A percentile compares a stretch with the other conserved stretches of the same genome.
phyloP scores from a whole-genome alignment of 1,140 invertebrate species.

The Microplitis mediator region DNA sequence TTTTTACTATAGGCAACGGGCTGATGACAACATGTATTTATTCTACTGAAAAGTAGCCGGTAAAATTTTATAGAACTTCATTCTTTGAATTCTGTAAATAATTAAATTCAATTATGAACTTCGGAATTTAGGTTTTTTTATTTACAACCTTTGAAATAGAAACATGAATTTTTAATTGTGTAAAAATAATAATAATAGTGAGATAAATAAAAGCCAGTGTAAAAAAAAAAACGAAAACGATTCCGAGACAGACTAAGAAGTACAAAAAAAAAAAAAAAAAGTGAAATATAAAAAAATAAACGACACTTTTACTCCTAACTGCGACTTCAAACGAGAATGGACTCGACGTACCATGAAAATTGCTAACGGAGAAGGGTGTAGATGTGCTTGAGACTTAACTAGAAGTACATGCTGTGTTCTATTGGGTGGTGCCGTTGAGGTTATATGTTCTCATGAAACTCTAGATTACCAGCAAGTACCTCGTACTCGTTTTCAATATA shows the following conservation, averaged over 20 bases:
- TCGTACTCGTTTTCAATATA: no score
- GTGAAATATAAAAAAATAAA: conserved; percentile 9
- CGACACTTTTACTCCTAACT: conserved; percentile 38
- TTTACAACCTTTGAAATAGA: background rate
- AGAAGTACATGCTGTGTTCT: conserved; percentile 14
- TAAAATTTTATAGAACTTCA: no score
- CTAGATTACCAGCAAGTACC: background rate
- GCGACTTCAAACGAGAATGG: conserved; percentile 43
- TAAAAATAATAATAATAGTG: background rate
- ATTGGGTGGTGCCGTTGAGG: background rate
- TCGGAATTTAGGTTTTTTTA: no score
- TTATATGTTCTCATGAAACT: background rate
- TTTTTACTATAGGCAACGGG: no score
- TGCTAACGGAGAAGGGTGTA: conserved; percentile 18
- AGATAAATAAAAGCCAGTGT: background rate
- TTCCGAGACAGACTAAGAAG: background rate
- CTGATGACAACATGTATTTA: no score
- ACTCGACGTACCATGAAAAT: conserved; percentile 52
- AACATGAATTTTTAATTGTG: background rate
- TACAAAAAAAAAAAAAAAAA: conserved; percentile 7
- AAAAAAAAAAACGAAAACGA: background rate
- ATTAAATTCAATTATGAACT: no score
- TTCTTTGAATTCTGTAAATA: no score
- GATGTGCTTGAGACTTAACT: conserved; percentile 13
- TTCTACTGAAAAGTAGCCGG: no score